Percentiles rank a stretch among this genome's conserved stretches.
Evolutionary conservation across 2,113 vertebrate genomes (phyloP).

Genomic region (Trematomus loennbergii): DNA sequence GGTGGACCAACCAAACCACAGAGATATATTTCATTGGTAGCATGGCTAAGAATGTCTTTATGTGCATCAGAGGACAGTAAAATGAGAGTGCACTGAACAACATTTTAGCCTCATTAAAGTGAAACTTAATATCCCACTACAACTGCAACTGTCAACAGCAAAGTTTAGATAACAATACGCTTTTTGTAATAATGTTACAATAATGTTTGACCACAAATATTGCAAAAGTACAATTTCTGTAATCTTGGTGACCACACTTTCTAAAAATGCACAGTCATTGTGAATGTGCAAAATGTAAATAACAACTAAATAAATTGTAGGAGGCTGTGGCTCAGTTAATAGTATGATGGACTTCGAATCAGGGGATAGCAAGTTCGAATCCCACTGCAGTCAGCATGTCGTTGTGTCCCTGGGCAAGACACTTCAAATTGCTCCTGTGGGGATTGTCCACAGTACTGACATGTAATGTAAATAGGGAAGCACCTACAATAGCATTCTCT

Average conservation of each 20-base stretch:
- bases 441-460: too few species aligned
- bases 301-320: too few species aligned
- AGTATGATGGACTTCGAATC: too few species aligned
- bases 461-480: not conserved
- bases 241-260: not conserved
- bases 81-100: not conserved
- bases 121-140: not conserved
- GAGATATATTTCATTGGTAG: not conserved
- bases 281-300: too few species aligned
- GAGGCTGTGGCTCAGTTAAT: too few species aligned
- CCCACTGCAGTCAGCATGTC: too few species aligned
- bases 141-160: too few species aligned
- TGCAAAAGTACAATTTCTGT: not conserved
- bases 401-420: too few species aligned
- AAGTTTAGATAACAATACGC: not conserved
- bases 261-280: not conserved
- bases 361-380: too few species aligned
- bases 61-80: not conserved
- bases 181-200: not conserved
- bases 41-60: not conserved
- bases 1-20: too few species aligned
- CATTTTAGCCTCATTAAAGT: not conserved
- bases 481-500: not conserved
- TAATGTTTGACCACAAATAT: not conserved
- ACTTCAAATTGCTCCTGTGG: too few species aligned